Evolutionary conservation across 2,888 invertebrate genomes (phyloP).

Genomic region (Hylaea fasciaria): DNA sequence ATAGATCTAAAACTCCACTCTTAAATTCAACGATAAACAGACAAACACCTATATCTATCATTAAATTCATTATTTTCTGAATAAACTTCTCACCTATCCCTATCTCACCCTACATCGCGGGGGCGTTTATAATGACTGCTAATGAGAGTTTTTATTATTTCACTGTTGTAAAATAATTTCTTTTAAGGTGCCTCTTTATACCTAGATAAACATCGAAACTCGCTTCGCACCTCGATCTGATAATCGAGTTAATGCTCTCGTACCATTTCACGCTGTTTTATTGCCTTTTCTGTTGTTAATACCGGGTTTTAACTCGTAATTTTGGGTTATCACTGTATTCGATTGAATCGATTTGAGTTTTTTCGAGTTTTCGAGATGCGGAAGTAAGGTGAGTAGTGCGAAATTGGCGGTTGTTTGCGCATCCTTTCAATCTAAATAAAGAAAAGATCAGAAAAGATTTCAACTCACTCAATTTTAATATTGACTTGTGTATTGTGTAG

Average conservation of each 20-base stretch:
- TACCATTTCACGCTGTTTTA: slow-evolving; percentile 83
- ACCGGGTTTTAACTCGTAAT: slow-evolving; percentile 75
- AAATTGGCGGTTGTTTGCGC: slow-evolving; percentile 36
- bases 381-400: slow-evolving; percentile 51
- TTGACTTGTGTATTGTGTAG: too few relatives aligned
- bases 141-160: slow-evolving; percentile 84
- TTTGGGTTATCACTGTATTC: slow-evolving; percentile 77
- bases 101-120: slow-evolving; percentile 79
- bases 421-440: slow-evolving; percentile 8
- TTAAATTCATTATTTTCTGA: slow-evolving; percentile 57
- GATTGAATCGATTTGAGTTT: slow-evolving; percentile 78
- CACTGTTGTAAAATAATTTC: slow-evolving; percentile 83
- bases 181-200: slow-evolving; percentile 82
- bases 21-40: slow-evolving; percentile 55
- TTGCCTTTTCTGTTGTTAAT: slow-evolving; percentile 81
- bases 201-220: slow-evolving; percentile 84
- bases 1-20: background rate
- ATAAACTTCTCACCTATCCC: slow-evolving; percentile 71
- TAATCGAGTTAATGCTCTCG: slow-evolving; percentile 84
- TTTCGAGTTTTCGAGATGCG: slow-evolving; percentile 48
- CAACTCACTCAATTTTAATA: too few relatives aligned
- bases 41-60: slow-evolving; percentile 62
- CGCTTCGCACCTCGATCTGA: slow-evolving; percentile 85
- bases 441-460: too few relatives aligned
- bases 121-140: slow-evolving; percentile 83